These are phyloP conservation scores for Scatophagus argus DNA, from an alignment of 2,113 vertebrate genomes.

Conservation along the genomic window DNA sequence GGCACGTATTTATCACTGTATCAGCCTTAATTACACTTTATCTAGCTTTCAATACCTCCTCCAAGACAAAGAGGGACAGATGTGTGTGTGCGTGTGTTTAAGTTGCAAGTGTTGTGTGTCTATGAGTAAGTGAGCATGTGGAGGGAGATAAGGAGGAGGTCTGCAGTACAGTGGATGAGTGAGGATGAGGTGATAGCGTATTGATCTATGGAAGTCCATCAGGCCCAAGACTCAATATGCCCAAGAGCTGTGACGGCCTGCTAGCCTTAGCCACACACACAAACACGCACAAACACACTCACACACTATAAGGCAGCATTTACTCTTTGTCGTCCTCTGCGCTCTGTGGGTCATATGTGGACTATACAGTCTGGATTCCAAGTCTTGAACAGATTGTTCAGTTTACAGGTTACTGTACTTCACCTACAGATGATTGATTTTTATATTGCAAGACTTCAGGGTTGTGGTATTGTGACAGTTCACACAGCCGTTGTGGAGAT, in stretches of 20 bases:
- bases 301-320: background rate
- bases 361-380: background rate
- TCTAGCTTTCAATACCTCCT: slow-evolving; percentile 67
- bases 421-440: background rate
- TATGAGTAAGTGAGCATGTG: background rate
- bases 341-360: rapidly evolving
- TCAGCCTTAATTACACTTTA: slow-evolving; percentile 70
- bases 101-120: slow-evolving; percentile 3
- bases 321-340: background rate
- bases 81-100: slow-evolving; percentile 14
- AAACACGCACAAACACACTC: slow-evolving; percentile 2
- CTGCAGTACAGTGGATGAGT: slow-evolving; percentile 42
- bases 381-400: background rate
- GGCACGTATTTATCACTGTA: slow-evolving; percentile 67
- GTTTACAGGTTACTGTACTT: background rate
- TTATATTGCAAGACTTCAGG: background rate
- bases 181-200: slow-evolving; percentile 65
- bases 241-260: slow-evolving; percentile 54
- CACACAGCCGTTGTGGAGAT: background rate
- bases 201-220: slow-evolving; percentile 71
- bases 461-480: background rate
- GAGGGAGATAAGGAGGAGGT: slow-evolving; percentile 9
- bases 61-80: slow-evolving; percentile 29
- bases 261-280: background rate
- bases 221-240: slow-evolving; percentile 50